Evolutionary conservation across 2,888 invertebrate species (phyloP), one percentile per base, ranked within the genome.

Genomic region (Calameuta idolon): DNA sequence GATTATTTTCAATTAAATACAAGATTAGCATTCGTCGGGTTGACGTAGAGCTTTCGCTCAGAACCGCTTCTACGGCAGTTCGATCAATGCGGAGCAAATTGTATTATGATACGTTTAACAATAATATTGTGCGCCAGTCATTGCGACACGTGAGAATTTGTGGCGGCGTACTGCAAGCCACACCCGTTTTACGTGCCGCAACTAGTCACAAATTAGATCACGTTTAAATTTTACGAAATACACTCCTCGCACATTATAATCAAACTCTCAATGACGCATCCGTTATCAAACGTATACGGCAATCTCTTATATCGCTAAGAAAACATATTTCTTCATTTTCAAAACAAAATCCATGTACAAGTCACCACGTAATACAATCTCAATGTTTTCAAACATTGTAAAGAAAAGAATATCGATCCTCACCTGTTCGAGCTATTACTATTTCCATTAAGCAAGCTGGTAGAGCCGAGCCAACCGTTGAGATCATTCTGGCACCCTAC

Each of bases 351-450:
- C 23, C 55, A 55, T 9, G 23, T 55, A 55, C 55, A 55, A 55
- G 9, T 23, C 55, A 55, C 55, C 23, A 23, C 2, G 55, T 23
- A 23, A 55, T 15, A 55, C 55, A 55, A 55, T 55, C 55, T 55
- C 55, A 55, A 55, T 23, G 55, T 55, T 55, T 55, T 15, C 23
- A 55, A 55, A 55, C 23, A 55, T 55, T 55, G 55, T 55, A 23
- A 23, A 55, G 11, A 71, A 33, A 33, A 71, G 71, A 71, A 71
- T 71, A 71, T 71, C 71, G 34, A 81, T 71, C 34, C 81, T 81
- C 76, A 91, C 91, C 91, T 91, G 84, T 88, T 90, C 15, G 90
- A 90, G 74, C 89, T 90, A 78, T 90, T 89, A 83, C 90, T 91
- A 79, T 91, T 91, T 40, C 90, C 90, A 73, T 91, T 91, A 31